Evolutionary conservation across 2,113 vertebrate genomes (phyloP).

Genomic region (Laterallus jamaicensis): DNA sequence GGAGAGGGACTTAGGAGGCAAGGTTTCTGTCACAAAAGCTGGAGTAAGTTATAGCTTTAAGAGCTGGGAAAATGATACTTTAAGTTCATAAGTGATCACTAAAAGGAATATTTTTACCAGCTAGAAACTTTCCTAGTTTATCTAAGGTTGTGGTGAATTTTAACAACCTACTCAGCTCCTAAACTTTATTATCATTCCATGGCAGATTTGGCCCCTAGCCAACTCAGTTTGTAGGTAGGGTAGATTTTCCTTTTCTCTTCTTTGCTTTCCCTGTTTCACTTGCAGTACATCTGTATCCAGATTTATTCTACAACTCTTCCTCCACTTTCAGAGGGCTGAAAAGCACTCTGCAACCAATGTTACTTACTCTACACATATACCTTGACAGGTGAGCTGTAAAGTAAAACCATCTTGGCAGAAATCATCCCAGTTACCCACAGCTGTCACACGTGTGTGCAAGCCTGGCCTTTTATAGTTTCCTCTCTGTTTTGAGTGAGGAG

Average conservation of each 20-base stretch:
- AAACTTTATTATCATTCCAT: neutral
- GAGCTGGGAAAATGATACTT: neutral
- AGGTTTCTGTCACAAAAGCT: neutral
- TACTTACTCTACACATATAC: neutral
- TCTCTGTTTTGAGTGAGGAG: neutral
- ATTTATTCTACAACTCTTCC: neutral
- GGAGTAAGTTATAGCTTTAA: neutral
- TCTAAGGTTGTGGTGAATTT: neutral
- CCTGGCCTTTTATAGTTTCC: neutral
- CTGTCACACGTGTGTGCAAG: neutral
- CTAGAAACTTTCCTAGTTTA: neutral
- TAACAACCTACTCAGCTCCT: neutral
- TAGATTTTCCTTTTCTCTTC: neutral
- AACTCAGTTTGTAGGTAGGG: neutral
- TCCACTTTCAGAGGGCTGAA: neutral
- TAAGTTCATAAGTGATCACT: neutral
- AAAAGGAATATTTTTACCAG: neutral
- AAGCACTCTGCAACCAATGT: neutral
- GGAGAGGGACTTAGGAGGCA: neutral
- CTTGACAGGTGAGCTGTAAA: neutral
- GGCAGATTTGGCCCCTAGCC: neutral
- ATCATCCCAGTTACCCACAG: neutral
- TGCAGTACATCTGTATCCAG: neutral
- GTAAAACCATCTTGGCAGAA: conserved; percentile 8
- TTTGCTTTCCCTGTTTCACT: neutral